Base-by-base conservation (phyloP, 2,888 invertebrate genomes). In the Penaeus monodon region DNA sequence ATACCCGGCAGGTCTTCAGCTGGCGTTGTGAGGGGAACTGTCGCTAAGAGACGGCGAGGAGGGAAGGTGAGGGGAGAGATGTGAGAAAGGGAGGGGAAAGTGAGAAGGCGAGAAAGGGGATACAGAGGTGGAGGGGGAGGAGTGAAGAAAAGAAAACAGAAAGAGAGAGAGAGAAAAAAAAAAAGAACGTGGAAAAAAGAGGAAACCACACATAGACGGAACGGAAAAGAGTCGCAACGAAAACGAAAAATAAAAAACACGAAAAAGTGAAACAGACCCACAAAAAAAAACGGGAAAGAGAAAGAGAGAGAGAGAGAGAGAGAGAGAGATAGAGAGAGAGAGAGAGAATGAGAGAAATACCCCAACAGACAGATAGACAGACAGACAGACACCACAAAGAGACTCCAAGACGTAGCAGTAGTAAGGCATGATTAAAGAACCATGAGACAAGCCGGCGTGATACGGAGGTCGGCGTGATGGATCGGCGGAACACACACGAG, bases 341-440 rank as follows among this genome's bases (percentile, higher is more conserved):
- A 63, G 83, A 76, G 65, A 38, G 65, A 38, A 44, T 24, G 76
- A 64, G 33, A 74, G 38, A 74, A 64, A 63, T 44, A 66, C 65
- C 33, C 64, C 33, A 65, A 74, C 49, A 57, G 49, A 57, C 49
- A 57, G 1, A 57, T 17, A 49, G 49, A 49, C 49, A 57, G 57
- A 57, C 57, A 57, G 57, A 57, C 17, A 14, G 57, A 57, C 57
- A 20, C 57, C 57, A 57, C 57, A 57, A 57, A 20, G 57, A 57
- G 14, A 20, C 17, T 12, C 14, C 57, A 57, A 57, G 57, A 57
- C 57, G 10, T 14, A 64, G 65, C 64, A 83, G 83, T 83, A 76
- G 83, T 74, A 44, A 38, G 65, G 74, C 76, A 76, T 83, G 76
- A 83, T 83, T 83, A 83, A 83, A 76, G 83, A 83, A 83, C 74